Percentiles rank a stretch among this genome's conserved stretches.
These are phyloP conservation scores for Channa maculata DNA, from an alignment of 2,113 vertebrate species.

Conservation along the genomic window DNA sequence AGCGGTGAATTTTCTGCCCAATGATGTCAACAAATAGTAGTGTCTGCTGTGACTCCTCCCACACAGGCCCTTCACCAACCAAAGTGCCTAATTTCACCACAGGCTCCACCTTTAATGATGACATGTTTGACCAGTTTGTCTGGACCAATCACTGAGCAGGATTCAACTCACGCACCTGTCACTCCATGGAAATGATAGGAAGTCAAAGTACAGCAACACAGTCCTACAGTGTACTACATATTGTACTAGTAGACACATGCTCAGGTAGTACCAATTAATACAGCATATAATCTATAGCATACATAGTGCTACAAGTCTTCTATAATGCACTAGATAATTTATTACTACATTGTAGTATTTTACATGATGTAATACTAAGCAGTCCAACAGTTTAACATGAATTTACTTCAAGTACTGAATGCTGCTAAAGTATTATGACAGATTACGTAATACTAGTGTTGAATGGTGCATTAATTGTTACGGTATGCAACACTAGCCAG, in stretches of 20 bases:
- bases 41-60: slow-evolving; percentile 88
- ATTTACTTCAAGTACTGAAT: too few relatives aligned
- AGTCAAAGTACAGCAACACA: not conserved
- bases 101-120: slow-evolving; percentile 87
- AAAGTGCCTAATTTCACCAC: slow-evolving; percentile 73
- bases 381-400: too few relatives aligned
- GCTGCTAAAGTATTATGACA: too few relatives aligned
- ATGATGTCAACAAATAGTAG: slow-evolving; percentile 91
- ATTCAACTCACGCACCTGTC: not conserved
- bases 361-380: not conserved
- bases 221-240: not conserved
- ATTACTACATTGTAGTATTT: too few relatives aligned
- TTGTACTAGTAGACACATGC: not conserved
- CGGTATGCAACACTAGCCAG: too few relatives aligned
- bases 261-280: too few relatives aligned
- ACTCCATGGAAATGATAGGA: not conserved
- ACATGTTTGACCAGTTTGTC: slow-evolving; percentile 78
- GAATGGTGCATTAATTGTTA: too few relatives aligned
- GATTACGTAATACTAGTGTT: too few relatives aligned
- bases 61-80: slow-evolving; percentile 91
- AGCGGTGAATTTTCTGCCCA: slow-evolving; percentile 86
- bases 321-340: too few relatives aligned
- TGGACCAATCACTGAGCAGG: slow-evolving; percentile 2
- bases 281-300: too few relatives aligned
- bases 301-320: too few relatives aligned